Evolutionary conservation across 2,113 vertebrate species (phyloP), one percentile per base, ranked within the genome.

Genomic region (Elaphurus davidianus): DNA sequence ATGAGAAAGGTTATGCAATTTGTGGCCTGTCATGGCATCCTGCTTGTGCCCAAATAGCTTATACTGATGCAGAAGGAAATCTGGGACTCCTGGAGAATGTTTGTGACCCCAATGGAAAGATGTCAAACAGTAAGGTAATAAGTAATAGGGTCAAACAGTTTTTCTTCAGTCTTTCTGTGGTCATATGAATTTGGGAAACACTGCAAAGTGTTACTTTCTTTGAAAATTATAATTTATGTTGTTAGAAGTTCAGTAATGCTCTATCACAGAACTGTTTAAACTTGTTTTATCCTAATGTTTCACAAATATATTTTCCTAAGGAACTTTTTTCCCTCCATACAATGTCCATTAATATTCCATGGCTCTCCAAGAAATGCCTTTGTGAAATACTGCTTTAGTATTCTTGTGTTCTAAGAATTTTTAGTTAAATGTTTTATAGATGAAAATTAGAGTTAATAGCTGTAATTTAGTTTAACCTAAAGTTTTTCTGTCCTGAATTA

Each of bases 21-120:
- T 99, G 99, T 98, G 98, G 99, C 1, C 94, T 99, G 97, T 99
- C 99, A 0, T 99, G 99, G 99, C 99, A 99, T 90, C 99, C 99
- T 7, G 99, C 99, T 9, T 98, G 99, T 5, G 92, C 64, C 7
- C 99, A 99, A 97, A 98, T 99, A 2, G 99, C 99, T 87, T 99
- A 99, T 98, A 99, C 99, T 0, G 99, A 99, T 97, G 99, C 98
- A 0, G 99, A 99, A 98, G 99, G 99, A 97, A 99, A 99, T 67
- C 98, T 99, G 94, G 99, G 99, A 0, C 98, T 99, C 30, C 94
- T 99, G 97, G 99, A 99, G 50, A 98, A 99, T 8, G 86, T 99
- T 1, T 93, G 98, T 93, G 96, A 97, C 55, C 25, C 54, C 52
- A 54, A 0, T 43, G 89, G 2, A 19, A 99, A 98, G 82, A 98